A percentile compares a stretch with the other conserved stretches of the same genome.
These are phyloP conservation scores for Acanthurus lineatus DNA, from an alignment of 2,797 vertebrate species.

Conservation along the genomic window DNA sequence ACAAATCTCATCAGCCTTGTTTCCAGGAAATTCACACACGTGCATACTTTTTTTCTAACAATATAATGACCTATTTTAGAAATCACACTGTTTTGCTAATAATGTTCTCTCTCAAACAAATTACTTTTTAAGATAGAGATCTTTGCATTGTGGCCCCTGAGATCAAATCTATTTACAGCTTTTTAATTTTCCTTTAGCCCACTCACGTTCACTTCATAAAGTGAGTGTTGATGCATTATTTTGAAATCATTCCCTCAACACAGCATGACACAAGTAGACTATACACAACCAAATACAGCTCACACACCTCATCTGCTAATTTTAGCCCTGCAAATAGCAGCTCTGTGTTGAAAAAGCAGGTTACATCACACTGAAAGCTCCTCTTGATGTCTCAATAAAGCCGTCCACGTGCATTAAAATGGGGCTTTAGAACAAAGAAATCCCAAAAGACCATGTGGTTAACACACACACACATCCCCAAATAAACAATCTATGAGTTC, in stretches of 20 bases:
- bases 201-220: slow-evolving; percentile 14
- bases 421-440: slow-evolving; percentile 46
- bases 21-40: too few relatives aligned
- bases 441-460: slow-evolving; percentile 5
- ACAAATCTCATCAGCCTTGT: neutral
- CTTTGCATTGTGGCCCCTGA: slow-evolving; percentile 9
- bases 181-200: too few relatives aligned
- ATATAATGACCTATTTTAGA: too few relatives aligned
- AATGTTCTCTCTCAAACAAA: neutral
- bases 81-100: neutral
- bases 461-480: neutral
- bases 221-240: slow-evolving; percentile 3
- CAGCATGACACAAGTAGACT: slow-evolving; percentile 26
- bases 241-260: slow-evolving; percentile 18
- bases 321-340: slow-evolving; percentile 34
- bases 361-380: slow-evolving; percentile 52
- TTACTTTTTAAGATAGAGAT: too few relatives aligned
- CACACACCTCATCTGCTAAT: slow-evolving; percentile 31
- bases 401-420: neutral
- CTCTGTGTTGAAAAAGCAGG: neutral
- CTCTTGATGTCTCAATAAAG: slow-evolving; percentile 28
- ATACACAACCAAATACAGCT: slow-evolving; percentile 16
- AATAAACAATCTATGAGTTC: slow-evolving; percentile 50
- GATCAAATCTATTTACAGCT: slow-evolving; percentile 27
- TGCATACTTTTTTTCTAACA: too few relatives aligned